phyloP scores from a whole-genome alignment of 2,888 invertebrate species.

The Gortyna flavago region DNA sequence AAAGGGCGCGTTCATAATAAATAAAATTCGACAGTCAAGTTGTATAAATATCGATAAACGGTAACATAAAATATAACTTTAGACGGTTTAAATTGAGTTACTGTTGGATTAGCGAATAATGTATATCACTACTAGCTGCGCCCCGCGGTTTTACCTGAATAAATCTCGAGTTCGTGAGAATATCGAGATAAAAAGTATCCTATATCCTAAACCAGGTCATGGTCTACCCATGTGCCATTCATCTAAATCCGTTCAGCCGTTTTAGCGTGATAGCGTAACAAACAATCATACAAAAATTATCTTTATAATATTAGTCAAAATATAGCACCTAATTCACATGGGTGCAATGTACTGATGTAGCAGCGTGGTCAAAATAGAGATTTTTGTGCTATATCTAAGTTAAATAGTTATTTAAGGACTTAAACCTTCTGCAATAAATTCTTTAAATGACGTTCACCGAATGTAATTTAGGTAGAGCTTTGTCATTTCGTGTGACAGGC shows the following conservation, averaged over 20 bases:
- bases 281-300: neutral
- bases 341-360: no score
- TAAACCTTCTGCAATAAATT: neutral
- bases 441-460: neutral
- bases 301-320: neutral
- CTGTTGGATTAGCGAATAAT: neutral
- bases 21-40: neutral
- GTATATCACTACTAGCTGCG: neutral
- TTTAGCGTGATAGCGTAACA: neutral
- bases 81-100: neutral
- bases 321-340: no score
- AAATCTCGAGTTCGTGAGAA: neutral
- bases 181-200: neutral
- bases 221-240: neutral
- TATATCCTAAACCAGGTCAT: neutral
- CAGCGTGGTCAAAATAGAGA: neutral
- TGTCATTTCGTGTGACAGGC: neutral
- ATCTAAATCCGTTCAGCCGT: neutral
- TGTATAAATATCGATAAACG: neutral
- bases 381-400: neutral
- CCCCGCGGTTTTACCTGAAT: neutral
- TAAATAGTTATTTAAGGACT: neutral
- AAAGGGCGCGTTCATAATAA: conserved; percentile 22
- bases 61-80: neutral
- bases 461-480: neutral